Evolutionary conservation across 30 jellyfish, hydroid and myxozoan genomes (phyloP).

Genomic region (Pelagia noctiluca): DNA sequence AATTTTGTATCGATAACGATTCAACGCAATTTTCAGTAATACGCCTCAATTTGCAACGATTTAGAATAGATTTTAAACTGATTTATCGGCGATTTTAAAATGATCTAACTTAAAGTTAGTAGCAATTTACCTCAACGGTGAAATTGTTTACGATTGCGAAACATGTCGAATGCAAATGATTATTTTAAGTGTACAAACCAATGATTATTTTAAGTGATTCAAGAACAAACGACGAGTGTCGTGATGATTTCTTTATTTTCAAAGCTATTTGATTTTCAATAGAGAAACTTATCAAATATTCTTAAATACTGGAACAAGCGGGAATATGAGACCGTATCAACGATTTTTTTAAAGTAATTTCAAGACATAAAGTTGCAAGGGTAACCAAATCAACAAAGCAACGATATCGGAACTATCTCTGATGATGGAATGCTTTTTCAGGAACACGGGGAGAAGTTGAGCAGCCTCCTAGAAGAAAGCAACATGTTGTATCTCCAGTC

Average conservation of each 20-base stretch:
- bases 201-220: no score
- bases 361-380: background rate
- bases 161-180: no score
- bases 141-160: no score
- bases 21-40: no score
- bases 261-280: background rate
- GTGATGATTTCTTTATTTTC: background rate
- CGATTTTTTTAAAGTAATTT: background rate
- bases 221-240: no score
- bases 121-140: no score
- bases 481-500: conserved; percentile 74
- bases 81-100: no score
- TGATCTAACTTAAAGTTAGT: no score
- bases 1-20: no score
- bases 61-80: no score
- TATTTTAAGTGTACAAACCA: no score
- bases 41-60: no score
- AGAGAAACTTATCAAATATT: background rate
- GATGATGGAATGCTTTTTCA: background rate
- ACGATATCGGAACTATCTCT: background rate
- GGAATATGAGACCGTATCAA: background rate
- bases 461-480: conserved; percentile 70
- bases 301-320: background rate
- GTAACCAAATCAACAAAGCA: background rate
- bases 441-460: conserved; percentile 78